Base-by-base conservation (phyloP, 2,797 vertebrate species). In the Siniperca scherzeri region DNA sequence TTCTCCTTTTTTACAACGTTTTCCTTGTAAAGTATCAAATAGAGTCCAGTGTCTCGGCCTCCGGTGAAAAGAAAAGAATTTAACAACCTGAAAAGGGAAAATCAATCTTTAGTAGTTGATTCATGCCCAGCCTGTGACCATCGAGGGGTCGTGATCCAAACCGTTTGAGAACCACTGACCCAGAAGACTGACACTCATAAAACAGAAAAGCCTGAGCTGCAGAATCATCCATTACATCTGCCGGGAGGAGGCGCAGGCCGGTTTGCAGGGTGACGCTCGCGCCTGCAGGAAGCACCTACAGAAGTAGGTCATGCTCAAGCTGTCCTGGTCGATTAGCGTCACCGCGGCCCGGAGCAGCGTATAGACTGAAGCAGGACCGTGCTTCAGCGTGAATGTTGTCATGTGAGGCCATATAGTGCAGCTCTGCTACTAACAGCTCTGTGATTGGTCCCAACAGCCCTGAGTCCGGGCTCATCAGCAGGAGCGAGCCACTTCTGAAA, bases 281-380 rank as follows among this genome's bases (percentile, higher is more conserved):
- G 77, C 66, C 74, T 83, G 77, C 77, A 75, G 87, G 78, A 87
- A 75, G 72, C 83, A 88, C 87, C 89, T 70, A 6, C 76, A 77
- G 83, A 91, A 94, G 84, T 94, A 91, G 93, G 93, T 94, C 95
- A 94, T 1, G 60, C 75, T 92, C 85, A 74, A 48, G 56, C 87
- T 87, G 93, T 93, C 91, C 56, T 69, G 68, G 66, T 70, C 48
- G 16, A 93, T 94, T 93, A 93, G 78, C 11, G 17, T 93, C 93
- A 90, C 42, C 0, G n/a, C 7, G 1, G 52, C 62, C 30, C 36
- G 17, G 10, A 77, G 80, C 87, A 48, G 84, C 82, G 70, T 60
- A 5, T n/a, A 75, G 50, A 65, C 66, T 42, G 21, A 6, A 62
- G 61, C 53, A 55, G 55, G 66, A 68, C 59, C 69, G 11, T 3